Percentiles rank a stretch among this genome's conserved stretches.
phyloP scores from a whole-genome alignment of 2,113 vertebrate species.

The Eretmochelys imbricata region DNA sequence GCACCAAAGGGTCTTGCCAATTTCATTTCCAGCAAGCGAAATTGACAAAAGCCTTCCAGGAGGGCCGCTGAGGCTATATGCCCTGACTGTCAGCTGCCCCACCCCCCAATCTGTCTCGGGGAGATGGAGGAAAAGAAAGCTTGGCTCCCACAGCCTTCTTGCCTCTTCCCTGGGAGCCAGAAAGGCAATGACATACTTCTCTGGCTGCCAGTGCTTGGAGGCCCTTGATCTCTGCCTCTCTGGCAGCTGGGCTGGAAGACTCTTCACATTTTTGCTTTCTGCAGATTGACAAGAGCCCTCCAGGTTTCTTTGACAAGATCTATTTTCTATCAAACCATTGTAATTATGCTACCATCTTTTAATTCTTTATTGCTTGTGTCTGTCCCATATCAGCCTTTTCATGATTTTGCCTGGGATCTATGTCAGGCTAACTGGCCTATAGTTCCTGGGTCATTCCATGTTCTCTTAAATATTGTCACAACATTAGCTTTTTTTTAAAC shows the following conservation, averaged over 20 bases:
- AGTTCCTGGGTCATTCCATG: background rate
- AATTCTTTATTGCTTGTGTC: background rate
- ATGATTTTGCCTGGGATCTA: background rate
- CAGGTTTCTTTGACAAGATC: background rate
- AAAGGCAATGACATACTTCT: background rate
- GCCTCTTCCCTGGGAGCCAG: background rate
- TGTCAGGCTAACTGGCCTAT: background rate
- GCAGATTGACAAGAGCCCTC: background rate
- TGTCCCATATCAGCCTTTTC: background rate
- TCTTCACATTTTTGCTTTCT: background rate
- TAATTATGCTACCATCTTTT: background rate
- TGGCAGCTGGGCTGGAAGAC: background rate
- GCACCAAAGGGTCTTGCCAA: background rate
- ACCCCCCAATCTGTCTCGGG: background rate
- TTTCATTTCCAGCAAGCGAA: background rate
- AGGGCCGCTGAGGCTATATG: background rate
- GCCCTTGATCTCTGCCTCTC: background rate
- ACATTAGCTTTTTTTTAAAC: background rate
- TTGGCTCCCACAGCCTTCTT: background rate
- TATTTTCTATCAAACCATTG: background rate
- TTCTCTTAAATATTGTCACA: background rate
- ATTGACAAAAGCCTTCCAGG: background rate
- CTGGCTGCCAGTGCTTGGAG: background rate
- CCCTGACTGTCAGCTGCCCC: background rate
- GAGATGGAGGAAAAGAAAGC: background rate